Evolutionary conservation across 2,113 vertebrate genomes (phyloP).

Genomic region (Canis aureus): DNA sequence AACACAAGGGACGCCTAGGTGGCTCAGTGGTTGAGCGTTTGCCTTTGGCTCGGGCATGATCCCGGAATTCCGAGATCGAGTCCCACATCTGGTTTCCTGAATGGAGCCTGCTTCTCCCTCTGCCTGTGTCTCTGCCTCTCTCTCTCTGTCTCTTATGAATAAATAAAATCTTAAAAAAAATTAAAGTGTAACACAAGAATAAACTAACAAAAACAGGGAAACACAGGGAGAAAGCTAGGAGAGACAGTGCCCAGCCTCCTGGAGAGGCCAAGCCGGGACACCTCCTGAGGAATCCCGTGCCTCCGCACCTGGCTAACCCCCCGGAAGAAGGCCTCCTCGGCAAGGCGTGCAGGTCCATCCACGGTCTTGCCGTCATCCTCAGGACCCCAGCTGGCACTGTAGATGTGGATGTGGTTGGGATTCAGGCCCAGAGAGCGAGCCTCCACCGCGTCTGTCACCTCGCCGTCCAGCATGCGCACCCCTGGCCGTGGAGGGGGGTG

Average conservation of each 20-base stretch:
- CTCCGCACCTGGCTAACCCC: slow-evolving; percentile 95
- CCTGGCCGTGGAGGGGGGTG: slow-evolving; percentile 85
- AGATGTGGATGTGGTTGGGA: slow-evolving; percentile 96
- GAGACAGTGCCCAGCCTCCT: too few relatives aligned
- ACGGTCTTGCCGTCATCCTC: slow-evolving; percentile 98
- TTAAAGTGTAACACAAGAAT: background rate
- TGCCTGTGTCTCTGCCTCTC: too few relatives aligned
- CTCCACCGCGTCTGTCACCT: slow-evolving; percentile 98
- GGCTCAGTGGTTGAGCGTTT: too few relatives aligned
- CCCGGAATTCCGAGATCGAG: too few relatives aligned
- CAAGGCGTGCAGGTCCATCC: slow-evolving; percentile 97
- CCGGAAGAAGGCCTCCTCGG: slow-evolving; percentile 95
- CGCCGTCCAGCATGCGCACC: slow-evolving; percentile 98
- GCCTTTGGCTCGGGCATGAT: too few relatives aligned
- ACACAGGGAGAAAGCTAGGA: accelerated
- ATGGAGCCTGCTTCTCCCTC: too few relatives aligned
- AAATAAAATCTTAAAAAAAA: background rate
- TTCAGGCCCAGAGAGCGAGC: slow-evolving; percentile 97
- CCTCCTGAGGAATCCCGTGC: background rate
- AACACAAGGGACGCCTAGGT: background rate
- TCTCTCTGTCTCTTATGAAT: too few relatives aligned
- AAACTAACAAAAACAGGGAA: background rate
- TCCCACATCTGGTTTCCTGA: too few relatives aligned
- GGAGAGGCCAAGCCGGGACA: accelerated
- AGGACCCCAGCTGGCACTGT: slow-evolving; percentile 97